Evolutionary conservation across 35 echinoderm and acorn worm genomes (phyloP), one percentile per base, ranked within the genome.

Genomic region (Patiria miniata): DNA sequence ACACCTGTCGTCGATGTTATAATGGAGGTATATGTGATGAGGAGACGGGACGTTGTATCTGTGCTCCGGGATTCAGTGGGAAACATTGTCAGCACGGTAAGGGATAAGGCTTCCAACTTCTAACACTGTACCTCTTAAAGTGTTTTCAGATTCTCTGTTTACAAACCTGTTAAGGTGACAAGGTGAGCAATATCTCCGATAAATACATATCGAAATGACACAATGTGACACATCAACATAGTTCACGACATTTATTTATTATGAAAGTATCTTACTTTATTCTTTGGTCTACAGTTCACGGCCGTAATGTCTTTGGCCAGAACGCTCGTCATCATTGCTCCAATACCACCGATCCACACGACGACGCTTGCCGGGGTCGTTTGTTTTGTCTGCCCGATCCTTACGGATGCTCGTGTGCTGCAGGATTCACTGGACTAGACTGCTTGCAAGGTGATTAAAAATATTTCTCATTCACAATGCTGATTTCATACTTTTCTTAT

Each of bases 1-100:
- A 38, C n/a, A 89, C 52, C 21, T 97, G 94, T 84, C 77, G 77
- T 19, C 38, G 51, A 5, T 97, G 94, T 68, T 87, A 97, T 59
- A 97, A 97, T 90, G 91, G 94, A 65, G 94, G 94, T n/a, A 61
- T 97, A 0, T 97, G 94, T 54, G 94, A 97, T 87, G 94, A 93
- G 76, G 51, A 40, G 23, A 90, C 91, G 39, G 94, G 94, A 76
- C 30, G 59, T 16, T 97, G 94, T 39, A 52, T 97, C 14, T 97
- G 94, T 79, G 82, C 94, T 32, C 94, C 94, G 1, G 94, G 94
- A 53, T 97, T 97, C 81, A 89, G 10, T 23, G 87, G 87, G n/a
- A 8, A 80, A 37, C 47, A 81, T 23, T 89, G 87, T 61, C n/a
- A 81, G 39, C 57, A 39, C 21, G 78, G 87, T 89, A 81, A 39